Conservation (phyloP, 2,797 vertebrate species). For the Ctenopoma kingsleyae region DNA sequence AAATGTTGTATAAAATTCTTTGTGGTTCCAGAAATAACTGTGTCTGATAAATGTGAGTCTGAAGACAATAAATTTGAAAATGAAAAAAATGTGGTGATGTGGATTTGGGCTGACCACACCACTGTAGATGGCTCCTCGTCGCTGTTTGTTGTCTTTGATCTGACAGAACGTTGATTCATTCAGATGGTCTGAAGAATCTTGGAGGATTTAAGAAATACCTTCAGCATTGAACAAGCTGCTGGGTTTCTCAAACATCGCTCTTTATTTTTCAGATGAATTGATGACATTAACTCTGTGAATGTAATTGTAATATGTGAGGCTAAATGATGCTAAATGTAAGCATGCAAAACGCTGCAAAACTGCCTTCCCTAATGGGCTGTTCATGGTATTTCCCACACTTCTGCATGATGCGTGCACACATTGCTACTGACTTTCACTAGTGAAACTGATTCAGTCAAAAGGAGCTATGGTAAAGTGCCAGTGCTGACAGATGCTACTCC, state of each 20-base stretch:
- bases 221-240: conserved; percentile 1
- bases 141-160: too few species aligned
- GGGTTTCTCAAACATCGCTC: neutral
- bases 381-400: conserved; percentile 66
- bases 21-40: neutral
- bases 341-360: conserved; percentile 52
- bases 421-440: conserved; percentile 66
- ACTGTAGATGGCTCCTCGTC: neutral
- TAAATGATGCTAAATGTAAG: conserved; percentile 9
- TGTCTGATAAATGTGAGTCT: neutral
- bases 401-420: conserved; percentile 68
- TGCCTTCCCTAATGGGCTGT: conserved; percentile 33
- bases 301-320: conserved; percentile 8
- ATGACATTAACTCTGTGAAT: neutral
- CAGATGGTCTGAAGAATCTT: conserved; percentile 1
- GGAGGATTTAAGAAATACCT: neutral
- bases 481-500: conserved; percentile 76
- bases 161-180: neutral
- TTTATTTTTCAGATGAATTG: neutral
- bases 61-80: neutral
- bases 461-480: conserved; percentile 65
- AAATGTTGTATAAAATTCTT: too few species aligned
- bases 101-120: neutral
- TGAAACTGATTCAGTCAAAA: conserved; percentile 70
- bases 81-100: neutral